Evolutionary conservation across 2,797 vertebrate genomes (phyloP).

Genomic region (Alcedo quadribrachys): DNA sequence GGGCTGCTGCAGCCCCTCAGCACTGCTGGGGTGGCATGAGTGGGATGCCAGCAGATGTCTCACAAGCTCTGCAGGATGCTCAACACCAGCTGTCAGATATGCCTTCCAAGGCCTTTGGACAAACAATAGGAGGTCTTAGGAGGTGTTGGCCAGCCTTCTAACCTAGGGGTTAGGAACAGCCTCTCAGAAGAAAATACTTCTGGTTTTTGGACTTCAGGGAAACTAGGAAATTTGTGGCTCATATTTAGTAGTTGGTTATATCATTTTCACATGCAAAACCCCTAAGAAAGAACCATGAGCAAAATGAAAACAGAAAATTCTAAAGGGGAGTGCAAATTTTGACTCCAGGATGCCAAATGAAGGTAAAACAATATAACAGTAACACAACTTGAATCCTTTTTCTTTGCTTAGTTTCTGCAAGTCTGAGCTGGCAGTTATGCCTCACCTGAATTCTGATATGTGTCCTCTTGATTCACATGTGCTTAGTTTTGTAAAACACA

Average conservation of each 20-base stretch:
- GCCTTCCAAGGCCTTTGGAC: slow-evolving; percentile 17
- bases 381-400: not conserved
- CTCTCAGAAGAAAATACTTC: not conserved
- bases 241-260: not conserved
- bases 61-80: not conserved
- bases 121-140: not conserved
- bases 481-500: not conserved
- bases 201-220: not conserved
- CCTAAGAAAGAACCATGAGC: not conserved
- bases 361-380: not conserved
- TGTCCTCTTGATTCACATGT: not conserved
- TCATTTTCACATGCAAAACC: not conserved
- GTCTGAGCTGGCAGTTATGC: not conserved
- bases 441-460: not conserved
- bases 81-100: not conserved
- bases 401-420: not conserved
- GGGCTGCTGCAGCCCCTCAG: rapidly evolving
- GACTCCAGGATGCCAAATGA: not conserved
- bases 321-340: not conserved
- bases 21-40: rapidly evolving
- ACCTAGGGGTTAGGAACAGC: not conserved
- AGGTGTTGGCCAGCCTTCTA: not conserved
- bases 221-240: not conserved
- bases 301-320: not conserved
- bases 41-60: not conserved